A percentile compares a stretch with the other conserved stretches of the same genome.
These are phyloP conservation scores for Argyrosomus regius DNA, from an alignment of 2,797 vertebrate species.

Conservation along the genomic window DNA sequence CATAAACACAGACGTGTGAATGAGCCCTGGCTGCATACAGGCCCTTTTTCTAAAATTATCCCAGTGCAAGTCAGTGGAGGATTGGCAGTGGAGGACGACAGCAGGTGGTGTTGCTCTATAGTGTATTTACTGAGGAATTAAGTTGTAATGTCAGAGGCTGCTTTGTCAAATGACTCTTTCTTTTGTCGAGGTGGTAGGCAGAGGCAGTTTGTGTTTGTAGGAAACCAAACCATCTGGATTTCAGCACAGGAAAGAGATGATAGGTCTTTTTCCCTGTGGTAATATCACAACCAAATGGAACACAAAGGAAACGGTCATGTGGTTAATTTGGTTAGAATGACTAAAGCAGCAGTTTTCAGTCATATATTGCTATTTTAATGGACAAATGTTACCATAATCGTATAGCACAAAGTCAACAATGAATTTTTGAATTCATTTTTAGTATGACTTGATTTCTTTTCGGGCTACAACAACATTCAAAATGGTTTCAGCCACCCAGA, in stretches of 20 bases:
- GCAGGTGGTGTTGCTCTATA: constrained; percentile 70
- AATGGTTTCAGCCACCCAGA: too few relatives aligned
- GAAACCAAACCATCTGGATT: constrained; percentile 66
- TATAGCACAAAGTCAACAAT: too few relatives aligned
- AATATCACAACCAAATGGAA: constrained; percentile 30
- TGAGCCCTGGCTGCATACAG: constrained; percentile 39
- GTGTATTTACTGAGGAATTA: constrained; percentile 75
- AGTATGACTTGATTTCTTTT: too few relatives aligned
- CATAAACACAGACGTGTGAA: constrained; percentile 58
- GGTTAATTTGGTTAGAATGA: constrained; percentile 18
- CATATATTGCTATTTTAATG: background rate
- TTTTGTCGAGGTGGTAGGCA: constrained; percentile 16
- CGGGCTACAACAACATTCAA: too few relatives aligned
- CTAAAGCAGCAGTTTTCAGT: constrained; percentile 16
- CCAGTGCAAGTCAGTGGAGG: constrained; percentile 22
- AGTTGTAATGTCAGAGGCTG: constrained; percentile 74
- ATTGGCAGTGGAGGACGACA: constrained; percentile 30
- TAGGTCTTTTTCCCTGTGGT: constrained; percentile 21
- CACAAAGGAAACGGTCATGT: constrained; percentile 12
- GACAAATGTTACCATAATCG: background rate
- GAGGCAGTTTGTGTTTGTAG: constrained; percentile 41
- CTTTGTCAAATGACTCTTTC: constrained; percentile 52
- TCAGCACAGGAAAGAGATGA: constrained; percentile 22
- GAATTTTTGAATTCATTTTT: too few relatives aligned
- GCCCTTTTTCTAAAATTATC: constrained; percentile 43